These are phyloP conservation scores for Pharmacophagus antenor DNA, from an alignment of 2,888 invertebrate species.

Conservation along the genomic window DNA sequence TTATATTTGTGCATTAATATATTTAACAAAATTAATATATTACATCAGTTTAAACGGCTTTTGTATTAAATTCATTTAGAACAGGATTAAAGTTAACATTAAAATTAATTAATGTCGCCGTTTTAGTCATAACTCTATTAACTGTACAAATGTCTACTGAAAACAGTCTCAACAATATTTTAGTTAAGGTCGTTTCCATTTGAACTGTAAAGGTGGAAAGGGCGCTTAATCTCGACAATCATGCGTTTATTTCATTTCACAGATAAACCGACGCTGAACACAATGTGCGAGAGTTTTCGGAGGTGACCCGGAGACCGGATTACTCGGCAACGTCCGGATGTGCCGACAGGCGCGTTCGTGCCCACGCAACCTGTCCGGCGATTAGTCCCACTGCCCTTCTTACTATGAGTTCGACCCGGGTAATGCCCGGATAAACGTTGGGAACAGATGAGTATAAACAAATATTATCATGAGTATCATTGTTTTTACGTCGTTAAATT, in stretches of 20 bases:
- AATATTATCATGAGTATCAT: conserved; percentile 42
- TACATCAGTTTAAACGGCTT: too few relatives aligned
- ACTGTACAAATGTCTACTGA: neutral
- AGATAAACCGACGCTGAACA: conserved; percentile 56
- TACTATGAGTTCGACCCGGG: conserved; percentile 49
- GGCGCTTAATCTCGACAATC: conserved; percentile 71
- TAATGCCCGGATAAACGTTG: conserved; percentile 48
- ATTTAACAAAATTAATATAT: too few relatives aligned
- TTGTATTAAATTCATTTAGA: too few relatives aligned
- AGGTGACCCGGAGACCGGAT: conserved; percentile 52
- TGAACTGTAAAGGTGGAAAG: conserved; percentile 37
- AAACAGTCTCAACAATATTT: neutral
- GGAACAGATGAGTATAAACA: conserved; percentile 60
- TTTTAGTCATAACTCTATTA: too few relatives aligned
- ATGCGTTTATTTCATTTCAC: conserved; percentile 66
- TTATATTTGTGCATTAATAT: too few relatives aligned
- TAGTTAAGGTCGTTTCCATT: neutral
- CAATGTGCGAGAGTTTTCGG: conserved; percentile 31
- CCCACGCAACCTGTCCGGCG: conserved; percentile 62
- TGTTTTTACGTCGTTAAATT: conserved; percentile 25
- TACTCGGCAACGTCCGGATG: conserved; percentile 56
- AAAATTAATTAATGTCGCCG: too few relatives aligned
- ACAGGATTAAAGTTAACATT: too few relatives aligned
- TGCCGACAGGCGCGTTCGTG: conserved; percentile 61
- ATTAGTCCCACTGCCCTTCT: conserved; percentile 70